Base-by-base conservation (phyloP, 2,797 vertebrate species). In the Salmo trutta region DNA sequence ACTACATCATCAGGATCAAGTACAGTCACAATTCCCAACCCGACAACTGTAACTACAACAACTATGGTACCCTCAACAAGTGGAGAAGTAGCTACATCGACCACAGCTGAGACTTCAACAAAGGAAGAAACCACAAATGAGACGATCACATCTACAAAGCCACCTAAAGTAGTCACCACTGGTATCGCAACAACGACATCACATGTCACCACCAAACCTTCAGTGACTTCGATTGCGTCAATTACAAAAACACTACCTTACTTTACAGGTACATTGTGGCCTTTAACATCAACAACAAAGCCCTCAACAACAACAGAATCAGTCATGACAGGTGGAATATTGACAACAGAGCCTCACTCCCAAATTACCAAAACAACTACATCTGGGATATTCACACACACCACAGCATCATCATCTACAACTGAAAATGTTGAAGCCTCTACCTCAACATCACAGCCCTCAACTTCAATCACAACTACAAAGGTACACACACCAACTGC, bases 121-220 rank as follows among this genome's bases (percentile, higher is more conserved):
- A 67, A 56, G 3, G 16, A 2, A 41, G 6, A 31, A 41, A 29
- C 47, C 5, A 83, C 75, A 62, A n/a, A 75, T 64, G 71, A 65
- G 56, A 71, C 52, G 0, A 41, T 36, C 51, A 16, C 12, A 8
- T 76, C 77, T 31, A 73, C 81, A 56, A 64, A n/a, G 24, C 75
- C 68, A 56, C 36, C 77, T 5, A 77, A 14, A 59, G n/a, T 69
- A 5, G 56, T 10, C 12, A 75, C 79, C 16, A 76, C 68, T 36
- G 41, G 53, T 5, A 24, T 67, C 4, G 67, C 62, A 19, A 75
- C 78, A 6, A 19, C 68, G 33, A 12, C 74, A 5, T 78, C 78
- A 12, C 68, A 73, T 59, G 3, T 59, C 3, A 75, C 75, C 71
- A 70, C 47, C 52, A 14, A 16, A 17, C 16, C 24, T 12, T 12